Percentiles rank a stretch among this genome's conserved stretches.
Evolutionary conservation across 2,888 invertebrate species (phyloP).

Genomic region (Ichneumoninae sp.): DNA sequence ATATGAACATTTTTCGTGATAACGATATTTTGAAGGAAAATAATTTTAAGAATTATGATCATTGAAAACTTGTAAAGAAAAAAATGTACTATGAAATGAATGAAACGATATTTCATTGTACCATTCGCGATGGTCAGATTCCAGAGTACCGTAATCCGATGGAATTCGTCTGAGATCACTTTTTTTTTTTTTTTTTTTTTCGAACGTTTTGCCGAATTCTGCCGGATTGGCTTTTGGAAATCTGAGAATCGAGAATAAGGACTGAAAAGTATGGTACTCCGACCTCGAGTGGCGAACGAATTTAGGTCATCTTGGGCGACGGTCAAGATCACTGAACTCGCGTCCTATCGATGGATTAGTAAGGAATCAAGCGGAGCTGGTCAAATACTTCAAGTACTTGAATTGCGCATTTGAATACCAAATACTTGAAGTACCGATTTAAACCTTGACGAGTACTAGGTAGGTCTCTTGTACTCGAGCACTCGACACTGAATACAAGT

Average conservation of each 20-base stretch:
- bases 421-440: not conserved
- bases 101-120: not conserved
- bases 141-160: not conserved
- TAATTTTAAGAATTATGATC: not conserved
- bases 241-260: not conserved
- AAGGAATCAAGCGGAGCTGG: not conserved
- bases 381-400: not conserved
- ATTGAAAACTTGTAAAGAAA: conserved; percentile 26
- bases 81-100: not conserved
- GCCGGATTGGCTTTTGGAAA: not conserved
- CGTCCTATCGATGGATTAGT: not conserved
- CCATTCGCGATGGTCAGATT: not conserved
- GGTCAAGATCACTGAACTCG: not conserved
- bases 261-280: conserved; percentile 21
- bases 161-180: not conserved
- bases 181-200: not conserved
- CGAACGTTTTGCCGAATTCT: not conserved
- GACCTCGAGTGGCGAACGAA: conserved; percentile 30
- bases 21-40: conserved; percentile 7
- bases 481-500: not conserved
- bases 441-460: not conserved
- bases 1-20: conserved; percentile 16
- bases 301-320: not conserved
- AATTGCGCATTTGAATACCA: not conserved
- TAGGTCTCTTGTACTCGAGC: too few species aligned